These are phyloP conservation scores for Monochamus saltuarius DNA, from an alignment of 1,140 invertebrate genomes.

Conservation along the genomic window DNA sequence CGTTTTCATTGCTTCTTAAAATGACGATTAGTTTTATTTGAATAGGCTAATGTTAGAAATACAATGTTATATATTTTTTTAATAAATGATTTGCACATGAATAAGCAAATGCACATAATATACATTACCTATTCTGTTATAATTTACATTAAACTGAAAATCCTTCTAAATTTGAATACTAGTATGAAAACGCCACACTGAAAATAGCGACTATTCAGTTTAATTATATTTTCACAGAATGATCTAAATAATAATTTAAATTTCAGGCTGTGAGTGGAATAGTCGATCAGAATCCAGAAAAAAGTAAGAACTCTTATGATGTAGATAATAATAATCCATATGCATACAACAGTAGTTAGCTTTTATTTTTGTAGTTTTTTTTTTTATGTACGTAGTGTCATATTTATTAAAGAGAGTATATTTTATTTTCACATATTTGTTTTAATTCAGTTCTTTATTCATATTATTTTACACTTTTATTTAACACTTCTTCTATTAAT, in stretches of 20 bases:
- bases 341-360: constrained; percentile 35
- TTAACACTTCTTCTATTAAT: constrained; percentile 9
- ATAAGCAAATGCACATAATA: too few species aligned
- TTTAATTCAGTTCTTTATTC: constrained; percentile 1
- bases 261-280: constrained; percentile 82
- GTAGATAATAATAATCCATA: constrained; percentile 35
- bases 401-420: constrained; percentile 5
- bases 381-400: constrained; percentile 10
- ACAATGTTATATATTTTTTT: too few species aligned
- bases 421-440: constrained; percentile 1
- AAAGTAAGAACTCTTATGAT: constrained; percentile 58
- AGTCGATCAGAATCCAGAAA: constrained; percentile 68
- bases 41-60: too few species aligned
- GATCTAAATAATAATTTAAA: neutral
- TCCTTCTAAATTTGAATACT: too few species aligned
- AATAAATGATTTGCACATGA: too few species aligned
- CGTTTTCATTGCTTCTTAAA: too few species aligned
- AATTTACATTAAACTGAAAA: too few species aligned
- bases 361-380: constrained; percentile 6
- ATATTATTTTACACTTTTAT: constrained; percentile 18
- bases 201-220: too few species aligned
- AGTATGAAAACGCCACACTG: too few species aligned
- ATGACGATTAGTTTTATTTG: too few species aligned
- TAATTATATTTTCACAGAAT: neutral
- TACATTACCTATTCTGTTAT: too few species aligned